Conservation (phyloP, 1,140 invertebrate species). For the Lepeophtheirus salmonis region DNA sequence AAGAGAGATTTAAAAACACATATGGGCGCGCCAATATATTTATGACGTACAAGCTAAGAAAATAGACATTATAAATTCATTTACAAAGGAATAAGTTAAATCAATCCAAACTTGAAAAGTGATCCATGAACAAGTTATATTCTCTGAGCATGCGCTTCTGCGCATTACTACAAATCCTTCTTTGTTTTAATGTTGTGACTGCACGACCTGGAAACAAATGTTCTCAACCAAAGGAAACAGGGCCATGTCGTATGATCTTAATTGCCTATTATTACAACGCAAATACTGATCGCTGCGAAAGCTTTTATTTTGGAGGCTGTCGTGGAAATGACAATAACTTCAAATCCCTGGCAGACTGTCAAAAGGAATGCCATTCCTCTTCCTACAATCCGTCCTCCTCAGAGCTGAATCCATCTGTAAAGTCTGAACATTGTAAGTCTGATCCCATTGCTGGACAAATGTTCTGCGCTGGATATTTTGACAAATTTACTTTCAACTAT, state of each 20-base stretch:
- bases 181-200: too few species aligned
- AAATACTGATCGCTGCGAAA: constrained; percentile 16
- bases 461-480: constrained; percentile 25
- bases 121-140: too few species aligned
- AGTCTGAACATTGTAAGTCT: background rate
- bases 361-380: constrained; percentile 34
- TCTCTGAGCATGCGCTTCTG: too few species aligned
- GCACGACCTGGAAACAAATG: constrained; percentile 50
- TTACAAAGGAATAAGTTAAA: too few species aligned
- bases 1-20: too few species aligned
- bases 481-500: constrained; percentile 25
- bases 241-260: constrained; percentile 29
- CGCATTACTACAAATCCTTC: too few species aligned
- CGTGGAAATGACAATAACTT: constrained; percentile 18
- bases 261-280: constrained; percentile 32
- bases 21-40: too few species aligned
- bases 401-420: background rate
- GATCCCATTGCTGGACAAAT: constrained; percentile 23
- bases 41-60: too few species aligned
- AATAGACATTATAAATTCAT: too few species aligned
- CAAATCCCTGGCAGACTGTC: constrained; percentile 11
- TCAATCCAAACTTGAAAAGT: too few species aligned
- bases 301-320: constrained; percentile 18
- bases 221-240: constrained; percentile 44
- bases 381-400: too few species aligned